These are phyloP conservation scores for Pelobates cultripes DNA, from an alignment of 2,797 vertebrate genomes.

Conservation along the genomic window DNA sequence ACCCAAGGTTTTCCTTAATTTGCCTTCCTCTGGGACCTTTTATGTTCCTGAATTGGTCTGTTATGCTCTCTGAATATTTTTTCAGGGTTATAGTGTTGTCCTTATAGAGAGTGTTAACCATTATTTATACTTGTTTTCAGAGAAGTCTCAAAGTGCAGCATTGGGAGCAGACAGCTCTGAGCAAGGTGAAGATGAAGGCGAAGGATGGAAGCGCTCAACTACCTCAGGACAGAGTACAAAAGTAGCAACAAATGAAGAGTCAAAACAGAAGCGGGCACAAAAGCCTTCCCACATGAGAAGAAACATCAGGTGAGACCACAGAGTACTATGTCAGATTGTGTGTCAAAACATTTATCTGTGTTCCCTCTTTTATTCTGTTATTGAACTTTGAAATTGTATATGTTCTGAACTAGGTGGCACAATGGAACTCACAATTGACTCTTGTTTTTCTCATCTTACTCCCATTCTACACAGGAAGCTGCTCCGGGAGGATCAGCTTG, in stretches of 20 bases:
- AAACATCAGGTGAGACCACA: constrained; percentile 86
- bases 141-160: constrained; percentile 79
- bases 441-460: background rate
- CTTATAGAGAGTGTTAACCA: no score
- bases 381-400: no score
- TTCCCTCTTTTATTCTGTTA: no score
- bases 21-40: no score
- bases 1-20: no score
- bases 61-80: background rate
- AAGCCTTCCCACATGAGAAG: constrained; percentile 95
- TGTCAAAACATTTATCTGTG: no score
- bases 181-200: constrained; percentile 73
- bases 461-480: constrained; percentile 80
- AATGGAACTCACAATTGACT: background rate
- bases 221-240: constrained; percentile 87
- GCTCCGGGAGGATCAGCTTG: constrained; percentile 93
- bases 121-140: constrained; percentile 65
- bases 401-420: no score
- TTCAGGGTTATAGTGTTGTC: background rate
- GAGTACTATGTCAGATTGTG: background rate
- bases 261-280: constrained; percentile 90
- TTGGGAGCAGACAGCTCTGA: constrained; percentile 77
- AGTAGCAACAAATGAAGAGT: constrained; percentile 76
- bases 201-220: constrained; percentile 80
- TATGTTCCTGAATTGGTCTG: no score